phyloP scores from a whole-genome alignment of 2,888 invertebrate species.

The Yponomeuta sedellus region DNA sequence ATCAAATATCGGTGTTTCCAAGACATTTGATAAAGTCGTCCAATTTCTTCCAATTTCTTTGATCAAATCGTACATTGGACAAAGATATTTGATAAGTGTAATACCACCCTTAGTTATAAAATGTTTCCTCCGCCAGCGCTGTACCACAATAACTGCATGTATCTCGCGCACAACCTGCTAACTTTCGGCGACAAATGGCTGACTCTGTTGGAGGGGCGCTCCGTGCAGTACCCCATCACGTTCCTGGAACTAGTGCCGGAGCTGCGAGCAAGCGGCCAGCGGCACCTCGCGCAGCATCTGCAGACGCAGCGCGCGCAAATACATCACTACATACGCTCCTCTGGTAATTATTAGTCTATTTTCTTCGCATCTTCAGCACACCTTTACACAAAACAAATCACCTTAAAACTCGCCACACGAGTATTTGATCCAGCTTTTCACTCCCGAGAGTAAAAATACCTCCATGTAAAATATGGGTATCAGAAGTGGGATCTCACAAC shows the following conservation, averaged over 20 bases:
- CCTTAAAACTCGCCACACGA: too few relatives aligned
- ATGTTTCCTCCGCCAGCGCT: slow-evolving; percentile 70
- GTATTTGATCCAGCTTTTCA: too few relatives aligned
- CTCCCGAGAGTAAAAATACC: too few relatives aligned
- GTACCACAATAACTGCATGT: slow-evolving; percentile 95
- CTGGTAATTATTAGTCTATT: slow-evolving; percentile 68
- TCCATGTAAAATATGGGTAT: too few relatives aligned
- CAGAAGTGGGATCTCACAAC: too few relatives aligned
- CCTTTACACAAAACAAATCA: not conserved
- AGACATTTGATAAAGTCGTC: too few relatives aligned
- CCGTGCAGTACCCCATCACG: slow-evolving; percentile 75
- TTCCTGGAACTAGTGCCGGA: slow-evolving; percentile 82
- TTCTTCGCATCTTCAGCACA: not conserved
- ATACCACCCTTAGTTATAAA: too few relatives aligned
- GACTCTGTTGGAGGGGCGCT: slow-evolving; percentile 73
- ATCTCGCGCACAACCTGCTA: slow-evolving; percentile 84
- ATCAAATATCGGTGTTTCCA: too few relatives aligned
- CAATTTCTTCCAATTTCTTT: too few relatives aligned
- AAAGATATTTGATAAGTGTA: too few relatives aligned
- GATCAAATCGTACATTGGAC: too few relatives aligned
- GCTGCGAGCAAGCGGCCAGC: slow-evolving; percentile 81
- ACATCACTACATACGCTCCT: slow-evolving; percentile 83
- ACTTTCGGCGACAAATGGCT: slow-evolving; percentile 82
- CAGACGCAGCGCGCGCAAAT: slow-evolving; percentile 85
- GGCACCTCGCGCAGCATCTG: slow-evolving; percentile 84